A percentile compares a stretch with the other conserved stretches of the same genome.
Evolutionary conservation across 2,888 invertebrate species (phyloP).

Genomic region (Carpatolechia fugitivella): DNA sequence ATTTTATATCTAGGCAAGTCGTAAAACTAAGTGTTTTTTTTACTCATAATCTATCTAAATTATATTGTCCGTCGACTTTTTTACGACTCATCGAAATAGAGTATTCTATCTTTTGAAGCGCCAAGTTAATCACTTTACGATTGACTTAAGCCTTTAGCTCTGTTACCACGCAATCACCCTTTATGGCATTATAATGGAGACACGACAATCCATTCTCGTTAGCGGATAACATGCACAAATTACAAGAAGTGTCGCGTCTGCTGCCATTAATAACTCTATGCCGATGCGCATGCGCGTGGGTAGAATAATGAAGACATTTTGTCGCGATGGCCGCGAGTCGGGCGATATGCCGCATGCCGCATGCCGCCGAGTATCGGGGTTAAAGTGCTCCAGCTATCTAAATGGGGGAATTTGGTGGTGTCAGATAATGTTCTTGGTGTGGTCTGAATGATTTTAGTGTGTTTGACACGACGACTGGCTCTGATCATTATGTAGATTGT

Average conservation of each 20-base stretch:
- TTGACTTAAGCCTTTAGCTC: background rate
- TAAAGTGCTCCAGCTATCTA: background rate
- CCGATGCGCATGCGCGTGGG: constrained; percentile 39
- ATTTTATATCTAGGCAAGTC: background rate
- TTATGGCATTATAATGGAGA: constrained; percentile 9
- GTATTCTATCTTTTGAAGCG: background rate
- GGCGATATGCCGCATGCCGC: no score
- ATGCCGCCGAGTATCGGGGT: no score
- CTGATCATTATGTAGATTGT: no score
- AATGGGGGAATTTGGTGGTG: background rate
- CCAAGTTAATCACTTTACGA: background rate
- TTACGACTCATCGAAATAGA: background rate
- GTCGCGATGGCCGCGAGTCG: constrained; percentile 26
- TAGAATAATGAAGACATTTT: constrained; percentile 52
- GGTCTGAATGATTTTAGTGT: background rate
- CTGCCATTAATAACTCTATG: constrained; percentile 9
- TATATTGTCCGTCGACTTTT: background rate
- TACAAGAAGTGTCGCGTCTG: constrained; percentile 10
- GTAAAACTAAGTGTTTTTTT: constrained; percentile 1
- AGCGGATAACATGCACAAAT: constrained; percentile 9
- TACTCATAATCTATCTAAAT: constrained; percentile 1
- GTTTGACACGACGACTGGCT: no score
- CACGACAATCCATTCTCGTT: constrained; percentile 14
- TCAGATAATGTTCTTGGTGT: background rate
- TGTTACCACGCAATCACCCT: background rate